Conservation (phyloP, 2,888 invertebrate species). For the Cybosia mesomella region DNA sequence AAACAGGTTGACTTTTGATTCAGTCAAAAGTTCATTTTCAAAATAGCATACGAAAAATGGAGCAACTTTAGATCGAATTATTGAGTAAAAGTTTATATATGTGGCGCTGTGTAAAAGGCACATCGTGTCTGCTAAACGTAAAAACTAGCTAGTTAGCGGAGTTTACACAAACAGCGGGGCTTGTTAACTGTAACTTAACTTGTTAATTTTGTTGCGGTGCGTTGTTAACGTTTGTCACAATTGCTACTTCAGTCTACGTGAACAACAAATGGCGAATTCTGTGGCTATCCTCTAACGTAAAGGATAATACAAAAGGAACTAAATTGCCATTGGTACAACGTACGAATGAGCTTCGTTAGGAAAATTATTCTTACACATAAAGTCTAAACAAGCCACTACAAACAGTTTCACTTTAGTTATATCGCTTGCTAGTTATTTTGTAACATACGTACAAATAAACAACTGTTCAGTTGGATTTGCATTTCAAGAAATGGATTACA, state of each 20-base stretch:
- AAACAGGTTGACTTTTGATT: conserved; percentile 22
- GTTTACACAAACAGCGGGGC: conserved; percentile 78
- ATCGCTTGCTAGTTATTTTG: conserved; percentile 22
- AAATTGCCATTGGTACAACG: conserved; percentile 38
- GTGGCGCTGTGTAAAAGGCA: conserved; percentile 53
- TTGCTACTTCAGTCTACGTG: conserved; percentile 59
- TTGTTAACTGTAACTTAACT: conserved; percentile 83
- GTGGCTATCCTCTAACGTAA: conserved; percentile 29
- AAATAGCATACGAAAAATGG: conserved; percentile 34
- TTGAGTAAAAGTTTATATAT: conserved; percentile 49
- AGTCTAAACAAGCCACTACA: conserved; percentile 23
- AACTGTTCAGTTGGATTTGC: conserved; percentile 18
- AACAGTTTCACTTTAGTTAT: conserved; percentile 27
- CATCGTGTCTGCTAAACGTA: conserved; percentile 60
- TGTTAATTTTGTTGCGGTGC: conserved; percentile 78
- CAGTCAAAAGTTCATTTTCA: conserved; percentile 29
- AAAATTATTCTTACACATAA: conserved; percentile 37
- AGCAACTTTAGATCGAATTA: conserved; percentile 52
- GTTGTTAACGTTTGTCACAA: conserved; percentile 73
- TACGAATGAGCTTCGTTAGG: conserved; percentile 39
- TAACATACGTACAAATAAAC: not conserved
- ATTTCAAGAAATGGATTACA: not conserved
- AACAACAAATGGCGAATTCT: conserved; percentile 50
- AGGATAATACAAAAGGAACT: conserved; percentile 35
- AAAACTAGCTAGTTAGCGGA: conserved; percentile 79